Evolutionary conservation across 2,888 invertebrate genomes (phyloP).

Genomic region (Emmelina monodactyla): DNA sequence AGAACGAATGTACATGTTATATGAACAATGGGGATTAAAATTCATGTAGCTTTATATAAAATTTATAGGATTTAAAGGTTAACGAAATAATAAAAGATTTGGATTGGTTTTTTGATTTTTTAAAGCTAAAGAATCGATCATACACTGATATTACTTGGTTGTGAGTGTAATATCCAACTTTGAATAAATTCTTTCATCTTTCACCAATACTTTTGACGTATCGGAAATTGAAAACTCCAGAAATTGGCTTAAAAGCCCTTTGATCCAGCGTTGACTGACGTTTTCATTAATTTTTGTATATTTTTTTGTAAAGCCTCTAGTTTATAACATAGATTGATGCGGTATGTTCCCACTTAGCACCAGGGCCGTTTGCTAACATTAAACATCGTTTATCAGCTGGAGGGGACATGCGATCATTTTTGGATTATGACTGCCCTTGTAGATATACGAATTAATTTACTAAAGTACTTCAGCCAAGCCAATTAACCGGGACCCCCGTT

Average conservation of each 20-base stretch:
- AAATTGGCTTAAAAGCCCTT: too few relatives aligned
- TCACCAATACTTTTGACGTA: too few relatives aligned
- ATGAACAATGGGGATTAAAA: too few relatives aligned
- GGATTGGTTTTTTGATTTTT: neutral
- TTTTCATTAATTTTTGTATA: too few relatives aligned
- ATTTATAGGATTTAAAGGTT: neutral
- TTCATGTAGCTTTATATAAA: neutral
- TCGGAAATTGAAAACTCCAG: too few relatives aligned
- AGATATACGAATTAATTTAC: constrained; percentile 59
- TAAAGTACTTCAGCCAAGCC: constrained; percentile 31
- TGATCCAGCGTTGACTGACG: too few relatives aligned
- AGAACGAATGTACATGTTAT: too few relatives aligned
- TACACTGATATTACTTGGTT: too few relatives aligned
- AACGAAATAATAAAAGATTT: neutral
- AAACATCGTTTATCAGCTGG: constrained; percentile 50
- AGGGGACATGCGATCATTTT: constrained; percentile 56
- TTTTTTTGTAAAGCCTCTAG: too few relatives aligned
- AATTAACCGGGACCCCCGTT: constrained; percentile 29
- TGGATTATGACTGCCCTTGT: constrained; percentile 55
- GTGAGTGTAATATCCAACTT: too few relatives aligned
- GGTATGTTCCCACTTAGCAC: constrained; percentile 17
- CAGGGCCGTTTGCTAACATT: constrained; percentile 46
- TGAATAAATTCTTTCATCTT: too few relatives aligned
- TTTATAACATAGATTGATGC: too few relatives aligned
- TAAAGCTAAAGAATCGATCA: neutral